phyloP scores from a whole-genome alignment of 2,888 invertebrate species.

The Andricus quercusramuli region DNA sequence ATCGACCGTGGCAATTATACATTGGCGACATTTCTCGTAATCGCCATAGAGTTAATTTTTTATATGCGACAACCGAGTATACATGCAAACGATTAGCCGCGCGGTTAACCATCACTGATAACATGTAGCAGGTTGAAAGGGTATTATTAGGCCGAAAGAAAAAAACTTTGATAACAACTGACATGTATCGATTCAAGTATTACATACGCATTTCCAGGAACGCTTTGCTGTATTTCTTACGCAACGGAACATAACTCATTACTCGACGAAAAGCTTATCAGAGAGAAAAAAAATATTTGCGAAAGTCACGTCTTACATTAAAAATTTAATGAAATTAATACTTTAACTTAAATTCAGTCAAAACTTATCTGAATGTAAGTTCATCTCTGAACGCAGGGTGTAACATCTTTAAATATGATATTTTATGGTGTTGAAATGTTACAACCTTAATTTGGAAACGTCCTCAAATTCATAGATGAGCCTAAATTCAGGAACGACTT shows the following conservation, averaged over 20 bases:
- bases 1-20: constrained; percentile 62
- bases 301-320: too few relatives aligned
- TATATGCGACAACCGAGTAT: constrained; percentile 55
- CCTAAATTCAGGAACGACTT: too few relatives aligned
- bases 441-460: too few relatives aligned
- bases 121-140: constrained; percentile 45
- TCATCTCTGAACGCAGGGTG: too few relatives aligned
- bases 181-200: constrained; percentile 12
- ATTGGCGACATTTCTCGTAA: constrained; percentile 62
- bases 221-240: neutral
- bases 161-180: constrained; percentile 17
- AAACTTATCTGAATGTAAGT: too few relatives aligned
- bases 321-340: too few relatives aligned
- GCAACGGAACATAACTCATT: constrained; percentile 17
- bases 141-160: constrained; percentile 55
- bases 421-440: too few relatives aligned
- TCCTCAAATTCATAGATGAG: too few relatives aligned
- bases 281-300: too few relatives aligned
- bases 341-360: too few relatives aligned
- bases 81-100: constrained; percentile 59
- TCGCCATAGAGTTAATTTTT: constrained; percentile 65
- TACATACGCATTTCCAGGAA: constrained; percentile 10
- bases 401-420: too few relatives aligned
- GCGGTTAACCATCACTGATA: constrained; percentile 60
- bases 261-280: constrained; percentile 15